Evolutionary conservation across 2,113 vertebrate species (phyloP).

Genomic region (Vulpes vulpes): DNA sequence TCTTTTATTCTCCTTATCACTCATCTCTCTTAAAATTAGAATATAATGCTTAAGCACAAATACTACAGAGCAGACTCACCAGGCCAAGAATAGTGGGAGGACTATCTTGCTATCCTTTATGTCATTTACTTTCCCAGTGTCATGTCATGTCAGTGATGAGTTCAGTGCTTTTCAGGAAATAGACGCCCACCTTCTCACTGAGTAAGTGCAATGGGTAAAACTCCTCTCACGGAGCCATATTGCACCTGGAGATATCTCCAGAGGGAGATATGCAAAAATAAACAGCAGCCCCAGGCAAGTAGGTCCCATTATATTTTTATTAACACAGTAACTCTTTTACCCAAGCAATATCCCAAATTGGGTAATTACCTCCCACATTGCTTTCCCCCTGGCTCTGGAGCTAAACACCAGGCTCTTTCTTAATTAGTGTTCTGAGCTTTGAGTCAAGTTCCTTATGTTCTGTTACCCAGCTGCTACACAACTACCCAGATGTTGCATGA

Average conservation of each 20-base stretch:
- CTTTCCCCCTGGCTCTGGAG: constrained; percentile 39
- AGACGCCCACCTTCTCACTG: not conserved
- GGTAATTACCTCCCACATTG: constrained; percentile 67
- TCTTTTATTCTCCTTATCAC: not conserved
- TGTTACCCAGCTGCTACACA: constrained; percentile 54
- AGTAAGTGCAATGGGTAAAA: constrained; percentile 14
- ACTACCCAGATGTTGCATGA: constrained; percentile 60
- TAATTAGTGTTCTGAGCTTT: constrained; percentile 44
- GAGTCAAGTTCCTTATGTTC: constrained; percentile 2
- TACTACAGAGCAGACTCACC: not conserved
- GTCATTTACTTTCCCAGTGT: not conserved
- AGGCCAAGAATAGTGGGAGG: not conserved
- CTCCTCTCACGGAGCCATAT: not conserved
- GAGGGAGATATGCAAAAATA: constrained; percentile 51
- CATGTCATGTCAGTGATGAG: not conserved
- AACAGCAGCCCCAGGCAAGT: constrained; percentile 46
- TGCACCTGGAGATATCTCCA: constrained; percentile 26
- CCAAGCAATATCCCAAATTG: constrained; percentile 56
- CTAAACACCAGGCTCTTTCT: constrained; percentile 64
- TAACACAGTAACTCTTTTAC: constrained; percentile 73
- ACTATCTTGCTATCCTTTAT: not conserved
- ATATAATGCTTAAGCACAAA: not conserved
- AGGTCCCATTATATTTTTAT: constrained; percentile 63
- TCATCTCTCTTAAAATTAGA: constrained; percentile 49
- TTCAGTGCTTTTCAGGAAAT: constrained; percentile 29